These are phyloP conservation scores for Hydropsyche betteni DNA, from an alignment of 2,888 invertebrate genomes.

Conservation along the genomic window DNA sequence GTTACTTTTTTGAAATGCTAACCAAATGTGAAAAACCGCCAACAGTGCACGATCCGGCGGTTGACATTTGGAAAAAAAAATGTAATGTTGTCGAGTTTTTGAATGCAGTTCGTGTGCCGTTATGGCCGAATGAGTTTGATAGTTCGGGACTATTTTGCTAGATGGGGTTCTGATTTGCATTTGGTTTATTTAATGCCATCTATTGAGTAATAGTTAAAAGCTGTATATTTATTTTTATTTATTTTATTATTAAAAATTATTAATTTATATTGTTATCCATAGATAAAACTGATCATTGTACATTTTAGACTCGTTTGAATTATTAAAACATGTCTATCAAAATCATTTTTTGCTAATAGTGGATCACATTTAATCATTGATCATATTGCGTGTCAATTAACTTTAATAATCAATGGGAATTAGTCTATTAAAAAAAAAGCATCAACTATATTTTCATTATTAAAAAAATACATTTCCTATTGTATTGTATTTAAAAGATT, in stretches of 20 bases:
- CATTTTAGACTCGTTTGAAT: too few relatives aligned
- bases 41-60: not conserved
- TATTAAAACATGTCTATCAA: too few relatives aligned
- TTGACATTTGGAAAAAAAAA: conserved; percentile 5
- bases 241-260: not conserved
- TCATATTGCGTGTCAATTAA: too few relatives aligned
- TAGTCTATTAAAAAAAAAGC: too few relatives aligned
- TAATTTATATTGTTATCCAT: not conserved
- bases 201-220: conserved; percentile 20
- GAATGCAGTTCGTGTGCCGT: too few relatives aligned
- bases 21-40: conserved; percentile 6
- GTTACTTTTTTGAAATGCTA: conserved; percentile 25
- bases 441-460: too few relatives aligned
- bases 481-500: too few relatives aligned
- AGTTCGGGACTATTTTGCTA: conserved; percentile 1
- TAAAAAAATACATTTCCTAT: too few relatives aligned
- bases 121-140: not conserved
- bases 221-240: not conserved
- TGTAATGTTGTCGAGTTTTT: too few relatives aligned
- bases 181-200: conserved; percentile 13
- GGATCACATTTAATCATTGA: too few relatives aligned
- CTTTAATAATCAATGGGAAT: not conserved
- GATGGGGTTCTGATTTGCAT: not conserved
- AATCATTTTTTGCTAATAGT: too few relatives aligned
- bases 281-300: not conserved